phyloP scores from a whole-genome alignment of 2,797 vertebrate genomes.

The Anabas testudineus region DNA sequence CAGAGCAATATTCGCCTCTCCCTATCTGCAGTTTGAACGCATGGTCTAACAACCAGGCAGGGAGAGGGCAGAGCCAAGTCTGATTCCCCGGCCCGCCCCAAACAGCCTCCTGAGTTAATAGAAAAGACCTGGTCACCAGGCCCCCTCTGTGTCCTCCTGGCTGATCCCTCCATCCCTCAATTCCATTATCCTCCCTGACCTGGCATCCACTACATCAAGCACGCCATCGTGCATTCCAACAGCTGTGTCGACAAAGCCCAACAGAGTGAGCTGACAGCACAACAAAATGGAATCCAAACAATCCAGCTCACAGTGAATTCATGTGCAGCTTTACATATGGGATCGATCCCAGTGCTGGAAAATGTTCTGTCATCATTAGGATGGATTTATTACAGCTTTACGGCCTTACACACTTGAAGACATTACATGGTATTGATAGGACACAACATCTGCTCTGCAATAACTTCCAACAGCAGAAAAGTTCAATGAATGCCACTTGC shows the following conservation, averaged over 20 bases:
- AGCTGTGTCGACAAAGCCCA: slow-evolving; percentile 46
- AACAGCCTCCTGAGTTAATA: slow-evolving; percentile 81
- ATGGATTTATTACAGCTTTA: slow-evolving; percentile 41
- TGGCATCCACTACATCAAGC: slow-evolving; percentile 74
- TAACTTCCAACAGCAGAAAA: slow-evolving; percentile 41
- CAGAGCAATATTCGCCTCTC: slow-evolving; percentile 68
- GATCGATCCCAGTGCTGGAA: slow-evolving; percentile 26
- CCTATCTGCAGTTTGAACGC: slow-evolving; percentile 64
- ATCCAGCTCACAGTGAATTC: slow-evolving; percentile 25
- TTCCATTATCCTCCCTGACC: slow-evolving; percentile 82
- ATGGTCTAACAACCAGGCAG: slow-evolving; percentile 57
- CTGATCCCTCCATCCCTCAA: slow-evolving; percentile 69
- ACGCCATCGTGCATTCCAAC: slow-evolving; percentile 67
- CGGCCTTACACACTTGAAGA: slow-evolving; percentile 34
- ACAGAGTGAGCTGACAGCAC: slow-evolving; percentile 4
- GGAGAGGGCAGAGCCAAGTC: slow-evolving; percentile 62
- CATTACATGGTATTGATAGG: slow-evolving; percentile 26
- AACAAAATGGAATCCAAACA: slow-evolving; percentile 30
- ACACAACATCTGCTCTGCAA: slow-evolving; percentile 46
- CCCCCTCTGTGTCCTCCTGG: slow-evolving; percentile 57
- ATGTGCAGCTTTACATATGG: slow-evolving; percentile 44
- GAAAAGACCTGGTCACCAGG: slow-evolving; percentile 81
- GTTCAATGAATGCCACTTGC: slow-evolving; percentile 49
- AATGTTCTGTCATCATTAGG: slow-evolving; percentile 2
- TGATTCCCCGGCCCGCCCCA: slow-evolving; percentile 56